Conservation (phyloP, 1,140 invertebrate genomes). For the Diuraphis noxia region DNA sequence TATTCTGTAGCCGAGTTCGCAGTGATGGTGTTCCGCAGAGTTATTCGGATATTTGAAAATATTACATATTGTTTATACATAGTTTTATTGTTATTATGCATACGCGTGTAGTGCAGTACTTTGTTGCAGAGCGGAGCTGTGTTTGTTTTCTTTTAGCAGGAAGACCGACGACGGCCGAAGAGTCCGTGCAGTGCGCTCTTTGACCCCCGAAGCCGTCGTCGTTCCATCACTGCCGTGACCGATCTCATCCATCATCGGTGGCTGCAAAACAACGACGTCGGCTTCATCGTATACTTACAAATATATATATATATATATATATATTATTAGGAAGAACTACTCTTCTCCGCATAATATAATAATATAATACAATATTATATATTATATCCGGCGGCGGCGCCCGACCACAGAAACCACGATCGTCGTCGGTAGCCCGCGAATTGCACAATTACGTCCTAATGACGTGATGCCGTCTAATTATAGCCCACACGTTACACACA, state of each 20-base stretch:
- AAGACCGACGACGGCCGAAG: neutral
- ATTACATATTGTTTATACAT: neutral
- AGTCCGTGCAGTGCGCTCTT: neutral
- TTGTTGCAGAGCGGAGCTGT: neutral
- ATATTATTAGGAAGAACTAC: too few species aligned
- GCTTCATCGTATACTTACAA: neutral
- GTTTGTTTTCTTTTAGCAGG: neutral
- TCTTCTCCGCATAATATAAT: neutral
- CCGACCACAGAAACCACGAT: neutral
- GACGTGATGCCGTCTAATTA: constrained; percentile 20
- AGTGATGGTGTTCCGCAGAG: too few species aligned
- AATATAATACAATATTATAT: neutral
- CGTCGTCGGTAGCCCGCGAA: constrained; percentile 13
- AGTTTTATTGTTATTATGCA: neutral
- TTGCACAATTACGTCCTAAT: constrained; percentile 8
- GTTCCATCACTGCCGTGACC: neutral
- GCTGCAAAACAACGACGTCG: neutral
- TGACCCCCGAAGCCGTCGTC: too few species aligned
- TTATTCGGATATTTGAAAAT: too few species aligned
- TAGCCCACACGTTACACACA: neutral
- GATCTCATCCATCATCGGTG: constrained; percentile 6
- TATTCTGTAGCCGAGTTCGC: neutral
- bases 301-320: neutral
- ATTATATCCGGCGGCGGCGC: neutral
- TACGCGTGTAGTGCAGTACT: neutral